Base-by-base conservation (phyloP, 2,888 invertebrate species). In the Amphipoea oculea region DNA sequence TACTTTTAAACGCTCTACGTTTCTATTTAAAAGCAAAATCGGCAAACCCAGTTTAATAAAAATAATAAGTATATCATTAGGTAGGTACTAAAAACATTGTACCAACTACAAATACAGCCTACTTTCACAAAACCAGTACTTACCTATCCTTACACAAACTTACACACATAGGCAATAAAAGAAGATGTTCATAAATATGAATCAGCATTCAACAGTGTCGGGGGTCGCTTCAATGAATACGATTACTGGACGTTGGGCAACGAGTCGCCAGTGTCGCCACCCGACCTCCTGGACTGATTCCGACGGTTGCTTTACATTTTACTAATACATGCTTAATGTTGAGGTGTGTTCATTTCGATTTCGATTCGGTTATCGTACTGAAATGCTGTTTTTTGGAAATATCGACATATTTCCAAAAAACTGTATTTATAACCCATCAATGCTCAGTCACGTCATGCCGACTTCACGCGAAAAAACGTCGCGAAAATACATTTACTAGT, bases 171-270 rank as follows among this genome's bases (percentile, higher is more conserved):
- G 29, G 45, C 78, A 87, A 85, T 87, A 85, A 82, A 85, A 83
- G 81, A 86, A 83, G 79, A 89, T 83, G 80, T 88, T 79, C 82
- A 89, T 88, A 83, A 80, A 89, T 89, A 89, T 88, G 73, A 69
- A 89, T 85, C 75, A 76, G 78, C 74, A 76, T 87, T 85, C 81
- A 84, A 75, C 80, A 66, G 79, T 78, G 79, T 83, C 80, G 78
- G 45, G 77, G 90, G 90, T 90, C 89, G 83, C 60, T 81, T 85
- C 82, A 74, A 90, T 90, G 88, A 88, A 90, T 90, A 81, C 72
- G 45, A 73, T 90, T 88, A 79, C 72, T 73, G 82, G 51, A 57
- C 85, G 75, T 89, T 86, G 74, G 73, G 88, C 86, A 88, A 88
- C 62, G 78, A 69, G 80, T 76, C 73, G 76, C 70, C 74, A 74